phyloP scores from a whole-genome alignment of 2,888 invertebrate species.

The Ornithoptera alexandrae region DNA sequence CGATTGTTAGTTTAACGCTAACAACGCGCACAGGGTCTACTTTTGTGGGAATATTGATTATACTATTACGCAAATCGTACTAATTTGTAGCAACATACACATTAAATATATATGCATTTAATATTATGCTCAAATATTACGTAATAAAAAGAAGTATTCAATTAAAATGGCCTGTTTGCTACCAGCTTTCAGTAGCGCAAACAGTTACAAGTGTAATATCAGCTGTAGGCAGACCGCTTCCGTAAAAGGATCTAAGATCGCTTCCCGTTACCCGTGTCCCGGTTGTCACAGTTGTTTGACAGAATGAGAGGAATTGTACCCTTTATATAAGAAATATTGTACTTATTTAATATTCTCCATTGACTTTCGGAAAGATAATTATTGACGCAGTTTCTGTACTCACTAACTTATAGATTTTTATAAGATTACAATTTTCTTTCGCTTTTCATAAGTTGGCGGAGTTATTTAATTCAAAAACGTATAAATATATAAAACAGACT shows the following conservation, averaged over 20 bases:
- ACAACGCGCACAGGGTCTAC: background rate
- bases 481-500: too few relatives aligned
- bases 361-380: too few relatives aligned
- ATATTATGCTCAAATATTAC: conserved; percentile 7
- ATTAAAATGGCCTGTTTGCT: conserved; percentile 50
- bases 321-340: conserved; percentile 30
- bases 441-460: too few relatives aligned
- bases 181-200: conserved; percentile 41
- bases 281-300: conserved; percentile 58
- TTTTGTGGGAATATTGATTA: background rate
- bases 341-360: background rate
- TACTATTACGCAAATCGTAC: background rate
- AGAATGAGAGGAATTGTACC: conserved; percentile 40
- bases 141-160: conserved; percentile 35
- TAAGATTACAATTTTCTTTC: background rate
- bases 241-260: conserved; percentile 66
- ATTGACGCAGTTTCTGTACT: background rate
- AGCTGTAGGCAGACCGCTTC: conserved; percentile 48
- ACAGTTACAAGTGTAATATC: conserved; percentile 45
- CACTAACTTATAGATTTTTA: background rate
- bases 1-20: conserved; percentile 3
- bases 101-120: too few relatives aligned
- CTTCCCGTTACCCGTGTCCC: conserved; percentile 62
- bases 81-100: too few relatives aligned
- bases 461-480: too few relatives aligned